phyloP scores from a whole-genome alignment of 2,797 vertebrate species.

The Aldrovandia affinis region DNA sequence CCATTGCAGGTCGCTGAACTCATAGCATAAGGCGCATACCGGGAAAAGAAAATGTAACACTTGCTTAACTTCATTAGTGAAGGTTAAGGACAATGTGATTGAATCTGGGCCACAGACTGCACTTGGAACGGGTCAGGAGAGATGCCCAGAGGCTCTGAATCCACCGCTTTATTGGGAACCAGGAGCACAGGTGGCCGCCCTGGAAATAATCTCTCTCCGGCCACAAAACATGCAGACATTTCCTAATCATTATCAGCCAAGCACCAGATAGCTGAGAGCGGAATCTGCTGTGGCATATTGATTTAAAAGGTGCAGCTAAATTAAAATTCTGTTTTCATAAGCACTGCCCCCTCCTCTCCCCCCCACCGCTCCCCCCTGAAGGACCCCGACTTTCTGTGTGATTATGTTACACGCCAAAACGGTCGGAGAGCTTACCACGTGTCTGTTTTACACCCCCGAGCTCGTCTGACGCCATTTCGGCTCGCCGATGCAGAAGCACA shows the following conservation, averaged over 20 bases:
- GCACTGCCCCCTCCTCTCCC: neutral
- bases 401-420: neutral
- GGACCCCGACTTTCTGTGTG: neutral
- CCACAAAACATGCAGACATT: neutral
- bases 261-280: neutral
- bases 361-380: neutral
- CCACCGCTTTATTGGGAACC: neutral
- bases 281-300: neutral
- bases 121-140: neutral
- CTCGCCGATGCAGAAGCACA: neutral
- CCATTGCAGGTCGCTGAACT: neutral
- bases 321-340: neutral
- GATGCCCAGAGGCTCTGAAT: neutral
- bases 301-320: slow-evolving; percentile 18
- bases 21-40: neutral
- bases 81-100: slow-evolving; percentile 2
- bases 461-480: too few relatives aligned
- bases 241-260: slow-evolving; percentile 11
- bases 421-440: neutral
- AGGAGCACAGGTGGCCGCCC: neutral
- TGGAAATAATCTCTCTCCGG: neutral
- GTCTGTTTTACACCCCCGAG: neutral
- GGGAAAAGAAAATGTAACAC: neutral
- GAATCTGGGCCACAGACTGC: slow-evolving; percentile 7
- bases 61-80: neutral